Evolutionary conservation across 2,797 vertebrate genomes (phyloP).

Genomic region (Dallia pectoralis): DNA sequence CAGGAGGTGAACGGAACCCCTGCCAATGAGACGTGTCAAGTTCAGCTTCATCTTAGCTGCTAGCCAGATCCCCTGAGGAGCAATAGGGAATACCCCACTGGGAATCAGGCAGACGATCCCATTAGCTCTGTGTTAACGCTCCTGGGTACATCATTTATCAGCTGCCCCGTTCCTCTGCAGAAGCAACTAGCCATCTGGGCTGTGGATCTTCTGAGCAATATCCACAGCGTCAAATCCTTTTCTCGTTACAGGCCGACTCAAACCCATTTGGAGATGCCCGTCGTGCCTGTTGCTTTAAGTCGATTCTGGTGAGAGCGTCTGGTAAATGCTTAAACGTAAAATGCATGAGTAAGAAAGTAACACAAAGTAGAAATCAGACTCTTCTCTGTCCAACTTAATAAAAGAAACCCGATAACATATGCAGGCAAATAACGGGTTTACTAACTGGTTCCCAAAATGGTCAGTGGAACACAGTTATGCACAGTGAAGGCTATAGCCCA

Average conservation of each 20-base stretch:
- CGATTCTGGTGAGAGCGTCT: not conserved
- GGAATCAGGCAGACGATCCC: conserved; percentile 40
- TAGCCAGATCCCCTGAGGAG: conserved; percentile 34
- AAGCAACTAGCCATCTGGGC: conserved; percentile 10
- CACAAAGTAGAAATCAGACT: not conserved
- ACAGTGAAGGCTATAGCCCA: no score
- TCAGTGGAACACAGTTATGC: conserved; percentile 1
- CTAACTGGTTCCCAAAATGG: not conserved
- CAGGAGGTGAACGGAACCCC: not conserved
- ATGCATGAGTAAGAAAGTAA: not conserved
- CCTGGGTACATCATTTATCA: conserved; percentile 59
- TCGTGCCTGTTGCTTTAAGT: not conserved
- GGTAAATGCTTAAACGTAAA: not conserved
- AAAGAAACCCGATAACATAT: not conserved
- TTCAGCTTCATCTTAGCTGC: conserved; percentile 29
- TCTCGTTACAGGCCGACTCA: not conserved
- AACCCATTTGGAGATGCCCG: not conserved
- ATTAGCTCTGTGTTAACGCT: conserved; percentile 26
- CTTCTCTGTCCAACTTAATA: not conserved
- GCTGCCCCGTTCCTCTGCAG: conserved; percentile 33
- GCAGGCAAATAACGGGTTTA: not conserved
- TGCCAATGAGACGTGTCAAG: not conserved
- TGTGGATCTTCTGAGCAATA: not conserved
- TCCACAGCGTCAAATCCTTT: not conserved
- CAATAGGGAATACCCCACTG: conserved; percentile 14